A percentile compares a stretch with the other conserved stretches of the same genome.
Conservation (phyloP, 2,113 vertebrate species). For the Desmodus rotundus region DNA sequence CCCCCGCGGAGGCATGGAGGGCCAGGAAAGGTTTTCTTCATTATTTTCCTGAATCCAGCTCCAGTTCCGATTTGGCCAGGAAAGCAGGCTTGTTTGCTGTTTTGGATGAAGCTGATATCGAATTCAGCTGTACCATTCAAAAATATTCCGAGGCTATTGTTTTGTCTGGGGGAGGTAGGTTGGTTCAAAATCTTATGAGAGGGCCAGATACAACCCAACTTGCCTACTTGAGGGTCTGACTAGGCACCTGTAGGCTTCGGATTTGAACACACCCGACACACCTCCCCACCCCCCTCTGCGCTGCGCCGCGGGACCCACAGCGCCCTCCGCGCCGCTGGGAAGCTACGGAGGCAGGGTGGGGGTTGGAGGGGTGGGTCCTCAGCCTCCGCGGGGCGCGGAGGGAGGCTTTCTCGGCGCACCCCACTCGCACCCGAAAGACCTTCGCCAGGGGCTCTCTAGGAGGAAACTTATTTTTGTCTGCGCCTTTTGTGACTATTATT, state of each 20-base stretch:
- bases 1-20: neutral
- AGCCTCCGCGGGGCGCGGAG: neutral
- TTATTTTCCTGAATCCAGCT: neutral
- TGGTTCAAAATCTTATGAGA: neutral
- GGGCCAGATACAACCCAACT: neutral
- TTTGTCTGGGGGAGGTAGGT: conserved; percentile 10
- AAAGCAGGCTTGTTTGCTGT: neutral
- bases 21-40: neutral
- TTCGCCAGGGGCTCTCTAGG: neutral
- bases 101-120: neutral
- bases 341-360: neutral
- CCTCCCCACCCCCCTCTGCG: neutral
- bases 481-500: neutral
- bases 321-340: neutral
- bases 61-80: conserved; percentile 21
- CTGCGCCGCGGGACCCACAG: neutral
- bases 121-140: conserved; percentile 1
- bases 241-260: conserved; percentile 37
- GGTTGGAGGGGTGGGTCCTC: neutral
- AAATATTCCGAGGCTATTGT: conserved; percentile 46
- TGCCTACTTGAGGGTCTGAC: neutral
- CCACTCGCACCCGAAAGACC: neutral
- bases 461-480: conserved; percentile 6
- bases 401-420: neutral
- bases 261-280: neutral